phyloP scores from a whole-genome alignment of 2,113 vertebrate genomes.

The Phasianus colchicus region DNA sequence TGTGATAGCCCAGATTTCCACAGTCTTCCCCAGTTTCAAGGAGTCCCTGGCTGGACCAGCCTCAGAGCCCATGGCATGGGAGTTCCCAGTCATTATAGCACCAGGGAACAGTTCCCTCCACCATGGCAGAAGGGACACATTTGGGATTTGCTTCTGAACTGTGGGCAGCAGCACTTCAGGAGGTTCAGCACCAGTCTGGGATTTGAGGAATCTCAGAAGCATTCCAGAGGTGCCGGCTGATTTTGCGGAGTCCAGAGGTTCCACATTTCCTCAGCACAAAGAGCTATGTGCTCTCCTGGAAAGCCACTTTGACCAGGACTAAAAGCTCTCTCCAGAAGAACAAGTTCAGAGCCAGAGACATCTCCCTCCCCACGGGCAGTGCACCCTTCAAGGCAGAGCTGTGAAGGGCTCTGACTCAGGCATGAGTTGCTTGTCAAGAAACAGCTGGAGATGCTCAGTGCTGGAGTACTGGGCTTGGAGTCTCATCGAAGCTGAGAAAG shows the following conservation, averaged over 20 bases:
- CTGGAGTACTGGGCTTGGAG: neutral
- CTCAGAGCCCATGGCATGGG: neutral
- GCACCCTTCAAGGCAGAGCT: accelerated
- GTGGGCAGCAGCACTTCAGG: neutral
- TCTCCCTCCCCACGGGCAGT: neutral
- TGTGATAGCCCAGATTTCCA: neutral
- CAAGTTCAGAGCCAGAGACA: accelerated
- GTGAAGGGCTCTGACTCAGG: accelerated
- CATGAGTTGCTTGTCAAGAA: neutral
- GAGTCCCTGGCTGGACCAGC: neutral
- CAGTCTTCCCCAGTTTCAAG: neutral
- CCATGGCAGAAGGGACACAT: neutral
- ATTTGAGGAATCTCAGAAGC: neutral
- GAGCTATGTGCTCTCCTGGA: neutral
- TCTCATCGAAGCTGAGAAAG: neutral
- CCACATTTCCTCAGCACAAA: neutral
- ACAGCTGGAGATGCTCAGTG: neutral
- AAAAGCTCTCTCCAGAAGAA: neutral
- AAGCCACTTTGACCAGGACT: neutral
- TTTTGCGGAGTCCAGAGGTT: too few relatives aligned
- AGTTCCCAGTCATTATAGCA: neutral
- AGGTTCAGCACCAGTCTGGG: neutral
- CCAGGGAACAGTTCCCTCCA: neutral
- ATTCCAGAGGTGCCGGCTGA: too few relatives aligned
- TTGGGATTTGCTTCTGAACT: neutral